Base-by-base conservation (phyloP, 2,888 invertebrate species). In the Eupithecia pulchellata region DNA sequence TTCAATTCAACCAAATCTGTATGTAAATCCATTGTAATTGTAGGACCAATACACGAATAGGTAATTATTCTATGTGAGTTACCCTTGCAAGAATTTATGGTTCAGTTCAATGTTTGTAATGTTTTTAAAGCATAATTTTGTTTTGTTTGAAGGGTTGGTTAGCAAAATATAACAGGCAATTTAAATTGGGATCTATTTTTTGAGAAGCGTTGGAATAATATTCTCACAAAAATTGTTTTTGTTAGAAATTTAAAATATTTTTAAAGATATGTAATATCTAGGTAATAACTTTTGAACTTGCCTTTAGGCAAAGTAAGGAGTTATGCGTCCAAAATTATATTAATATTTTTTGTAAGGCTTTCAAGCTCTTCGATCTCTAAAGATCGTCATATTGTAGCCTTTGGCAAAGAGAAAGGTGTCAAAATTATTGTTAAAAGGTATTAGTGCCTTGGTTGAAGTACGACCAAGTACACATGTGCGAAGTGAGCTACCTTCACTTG, bases 1-100 rank as follows among this genome's bases (percentile, higher is more conserved):
- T 91, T 91, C 89, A 92, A 92, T 91, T 89, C 84, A 81, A 85
- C 91, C 89, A 91, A 91, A 93, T 92, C 88, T 91, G 86, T 91
- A 62, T 67, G 66, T 52, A 90, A 93, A 93, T 92, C 88, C 89
- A 90, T 91, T 92, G 90, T 92, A 91, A 92, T 92, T 88, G 88
- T 81, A 82, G 82, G 80, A 83, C 86, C 88, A 88, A 92, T 91
- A 91, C 91, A 90, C 90, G 87, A 88, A 89, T 89, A n/a, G n/a
- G n/a, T n/a, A 89, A 61, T 89, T 86, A 88, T 87, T 87, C 88
- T 52, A 57, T 89, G 88, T 89, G 89, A 89, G 89, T 89, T 89
- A 87, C 88, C 82, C 84, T 80, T 89, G 87, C 88, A 81, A 89
- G 88, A 90, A 87, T 89, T 86, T 89, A 68, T 52, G n/a, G 47